These are phyloP conservation scores for Epinotia nisella DNA, from an alignment of 2,888 invertebrate species.

Conservation along the genomic window DNA sequence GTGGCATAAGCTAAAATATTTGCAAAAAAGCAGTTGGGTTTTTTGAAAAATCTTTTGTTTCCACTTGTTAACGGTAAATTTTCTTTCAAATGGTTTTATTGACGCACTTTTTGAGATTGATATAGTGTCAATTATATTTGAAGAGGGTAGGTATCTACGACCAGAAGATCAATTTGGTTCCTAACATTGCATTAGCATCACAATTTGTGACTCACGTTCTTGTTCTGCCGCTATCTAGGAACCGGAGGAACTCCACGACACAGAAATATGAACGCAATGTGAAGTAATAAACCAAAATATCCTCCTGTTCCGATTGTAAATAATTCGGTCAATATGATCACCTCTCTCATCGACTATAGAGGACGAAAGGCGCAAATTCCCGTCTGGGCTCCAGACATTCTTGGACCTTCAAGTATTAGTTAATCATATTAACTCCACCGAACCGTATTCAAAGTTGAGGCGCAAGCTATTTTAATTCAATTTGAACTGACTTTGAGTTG, in stretches of 20 bases:
- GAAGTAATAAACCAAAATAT: background rate
- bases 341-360: background rate
- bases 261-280: background rate
- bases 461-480: conserved; percentile 27
- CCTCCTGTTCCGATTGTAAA: background rate
- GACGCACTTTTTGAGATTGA: too few species aligned
- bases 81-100: too few species aligned
- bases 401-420: conserved; percentile 17
- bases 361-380: conserved; percentile 13
- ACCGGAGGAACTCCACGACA: background rate
- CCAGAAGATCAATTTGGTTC: too few species aligned
- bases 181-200: too few species aligned
- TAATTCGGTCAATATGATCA: conserved; percentile 9
- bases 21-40: too few species aligned
- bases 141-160: too few species aligned
- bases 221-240: background rate
- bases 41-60: too few species aligned
- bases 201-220: too few species aligned
- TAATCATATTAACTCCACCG: conserved; percentile 23
- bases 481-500: conserved; percentile 4
- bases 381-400: conserved; percentile 25
- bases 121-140: too few species aligned
- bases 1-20: too few species aligned
- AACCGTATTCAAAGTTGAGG: background rate
- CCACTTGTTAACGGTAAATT: too few species aligned